Base-by-base conservation (phyloP, 2,888 invertebrate genomes). In the Gortyna flavago region DNA sequence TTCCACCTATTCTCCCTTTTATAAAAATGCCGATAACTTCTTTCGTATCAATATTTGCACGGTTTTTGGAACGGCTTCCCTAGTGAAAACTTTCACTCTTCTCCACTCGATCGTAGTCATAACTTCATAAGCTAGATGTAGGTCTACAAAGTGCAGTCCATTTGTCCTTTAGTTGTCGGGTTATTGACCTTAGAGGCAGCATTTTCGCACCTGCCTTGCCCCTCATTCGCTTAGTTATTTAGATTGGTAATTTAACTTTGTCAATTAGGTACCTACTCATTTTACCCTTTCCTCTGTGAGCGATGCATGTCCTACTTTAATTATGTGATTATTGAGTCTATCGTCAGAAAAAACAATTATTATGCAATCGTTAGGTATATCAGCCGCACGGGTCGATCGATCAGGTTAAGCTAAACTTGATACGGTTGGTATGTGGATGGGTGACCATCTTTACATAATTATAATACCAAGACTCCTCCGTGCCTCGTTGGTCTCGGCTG, bases 141-240 rank as follows among this genome's bases (percentile, higher is more conserved):
- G 54, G 18, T n/a, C 21, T 72, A 21, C 57, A 51, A 76, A 77
- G 21, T 62, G 51, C 59, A 51, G 11, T 62, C 72, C 54, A 78
- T 83, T 67, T 83, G 80, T 78, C 25, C 71, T 48, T 61, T 29
- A 67, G 72, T 67, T 29, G 54, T 78, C 44, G 70, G 81, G 61
- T 76, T 67, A 71, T 38, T 48, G 81, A 65, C 35, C 71, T 83
- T 29, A 8, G 57, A 59, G 59, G 61, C 72, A 73, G 35, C 38
- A 79, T 59, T 68, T 80, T 67, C 32, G 66, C 66, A 84, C 75
- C 69, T 83, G 77, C 62, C n/a, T 62, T 57, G 77, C 59, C 48
- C 67, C 59, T 29, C 54, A 57, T 44, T 67, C 35, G 54, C 54
- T 75, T 32, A 66, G 41, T 32, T 66, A 83, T 80, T 78, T 57